Evolutionary conservation across 2,797 vertebrate genomes (phyloP).

Genomic region (Acanthiza pusilla): DNA sequence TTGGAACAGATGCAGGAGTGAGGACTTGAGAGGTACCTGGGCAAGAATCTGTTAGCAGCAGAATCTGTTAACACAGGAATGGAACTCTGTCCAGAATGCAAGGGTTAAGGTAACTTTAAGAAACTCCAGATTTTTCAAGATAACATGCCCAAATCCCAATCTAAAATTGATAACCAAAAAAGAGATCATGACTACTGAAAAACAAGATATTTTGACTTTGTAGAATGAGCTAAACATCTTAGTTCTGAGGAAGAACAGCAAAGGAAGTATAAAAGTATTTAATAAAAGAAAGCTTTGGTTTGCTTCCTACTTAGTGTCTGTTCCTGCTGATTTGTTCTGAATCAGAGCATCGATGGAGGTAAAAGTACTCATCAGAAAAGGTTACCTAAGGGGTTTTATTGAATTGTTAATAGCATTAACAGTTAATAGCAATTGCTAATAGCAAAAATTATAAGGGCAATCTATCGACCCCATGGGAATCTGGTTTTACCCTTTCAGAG

Average conservation of each 20-base stretch:
- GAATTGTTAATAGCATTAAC: not conserved
- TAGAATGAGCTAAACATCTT: not conserved
- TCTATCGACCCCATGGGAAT: not conserved
- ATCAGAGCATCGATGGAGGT: not conserved
- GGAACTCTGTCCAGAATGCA: not conserved
- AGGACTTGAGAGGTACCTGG: not conserved
- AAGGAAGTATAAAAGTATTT: not conserved
- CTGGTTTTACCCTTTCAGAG: not conserved
- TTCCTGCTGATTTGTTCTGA: not conserved
- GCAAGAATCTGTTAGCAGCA: not conserved
- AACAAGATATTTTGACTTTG: not conserved
- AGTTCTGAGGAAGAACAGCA: not conserved
- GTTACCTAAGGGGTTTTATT: not conserved
- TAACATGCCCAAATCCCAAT: not conserved
- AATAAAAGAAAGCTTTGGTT: not conserved
- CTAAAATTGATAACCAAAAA: not conserved
- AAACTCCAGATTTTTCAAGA: not conserved
- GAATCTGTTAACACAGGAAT: not conserved
- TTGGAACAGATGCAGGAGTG: not conserved
- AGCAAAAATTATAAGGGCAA: not conserved
- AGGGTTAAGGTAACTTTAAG: not conserved
- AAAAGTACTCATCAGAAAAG: not conserved
- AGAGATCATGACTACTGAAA: not conserved
- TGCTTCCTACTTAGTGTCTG: not conserved
- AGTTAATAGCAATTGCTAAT: not conserved